Base-by-base conservation (phyloP, 2,113 vertebrate genomes). In the Leptodactylus fuscus region DNA sequence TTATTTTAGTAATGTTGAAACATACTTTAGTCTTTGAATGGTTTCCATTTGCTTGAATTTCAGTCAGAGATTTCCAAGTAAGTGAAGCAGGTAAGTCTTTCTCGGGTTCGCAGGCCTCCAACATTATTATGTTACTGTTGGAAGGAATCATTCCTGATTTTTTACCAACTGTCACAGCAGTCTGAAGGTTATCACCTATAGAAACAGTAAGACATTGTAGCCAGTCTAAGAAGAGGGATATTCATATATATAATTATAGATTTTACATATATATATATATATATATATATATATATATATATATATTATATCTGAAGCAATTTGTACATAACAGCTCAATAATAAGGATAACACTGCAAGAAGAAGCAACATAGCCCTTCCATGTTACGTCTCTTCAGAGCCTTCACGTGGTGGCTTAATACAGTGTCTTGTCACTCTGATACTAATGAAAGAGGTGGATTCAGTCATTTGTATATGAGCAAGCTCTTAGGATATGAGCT, bases 121-220 rank as follows among this genome's bases (percentile, higher is more conserved):
- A 5, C 0, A 92, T 70, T 86, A 93, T 94, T 67, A 93, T 87
- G 85, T 81, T 82, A 86, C 86, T 90, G 51, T 83, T 73, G 0
- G 0, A 2, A 71, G 89, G 87, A 79, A 94, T 87, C 93, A 94
- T 94, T 70, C 65, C 90, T 0, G 78, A 90, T 0, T 87, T 92
- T 85, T 87, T 94, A 46, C 93, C 92, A 18, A 94, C 91, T 0
- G 88, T 93, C 70, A 94, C 79, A 48, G 91, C 93, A 1, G 93
- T 95, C 89, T 93, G 91, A 51, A 94, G 88, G 62, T 95, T 95
- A 87, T 94, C 94, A 5, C 93, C 94, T 94, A 82, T 82, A 87
- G 20, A 6, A 11, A 60, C 1, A 75, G 44, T 46, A 27, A 58
- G 3, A 80, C n/a, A 51, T 78, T 7, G 24, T n/a, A 5, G 22